phyloP scores from a whole-genome alignment of 1,140 invertebrate species.

The Monomorium pharaonis region DNA sequence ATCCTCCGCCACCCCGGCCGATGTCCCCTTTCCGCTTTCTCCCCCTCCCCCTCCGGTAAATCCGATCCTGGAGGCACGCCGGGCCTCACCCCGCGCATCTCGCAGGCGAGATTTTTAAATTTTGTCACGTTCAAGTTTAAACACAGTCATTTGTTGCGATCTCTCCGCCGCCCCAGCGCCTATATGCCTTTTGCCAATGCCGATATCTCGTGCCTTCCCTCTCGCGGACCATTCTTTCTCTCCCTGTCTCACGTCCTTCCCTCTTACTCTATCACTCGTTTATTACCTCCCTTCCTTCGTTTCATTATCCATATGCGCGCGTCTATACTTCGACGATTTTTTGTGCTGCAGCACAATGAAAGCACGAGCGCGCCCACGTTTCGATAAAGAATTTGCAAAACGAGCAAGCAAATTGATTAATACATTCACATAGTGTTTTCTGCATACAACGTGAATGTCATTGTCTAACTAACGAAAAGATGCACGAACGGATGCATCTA shows the following conservation, averaged over 20 bases:
- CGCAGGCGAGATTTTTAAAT: conserved; percentile 82
- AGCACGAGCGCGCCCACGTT: conserved; percentile 47
- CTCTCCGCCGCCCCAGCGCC: conserved; percentile 74
- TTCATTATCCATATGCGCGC: conserved; percentile 40
- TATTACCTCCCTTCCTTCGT: conserved; percentile 48
- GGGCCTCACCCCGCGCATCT: conserved; percentile 44
- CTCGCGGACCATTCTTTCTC: conserved; percentile 51
- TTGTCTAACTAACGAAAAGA: background rate
- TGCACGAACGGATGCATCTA: too few species aligned
- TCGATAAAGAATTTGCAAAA: conserved; percentile 40
- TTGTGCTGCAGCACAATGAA: conserved; percentile 39
- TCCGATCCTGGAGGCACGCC: conserved; percentile 49
- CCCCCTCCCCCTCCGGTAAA: conserved; percentile 7
- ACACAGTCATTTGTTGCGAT: conserved; percentile 85
- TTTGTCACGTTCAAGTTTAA: conserved; percentile 86
- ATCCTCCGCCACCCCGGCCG: conserved; percentile 42
- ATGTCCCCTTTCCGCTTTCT: conserved; percentile 45
- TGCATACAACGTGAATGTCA: background rate
- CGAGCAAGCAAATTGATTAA: conserved; percentile 27
- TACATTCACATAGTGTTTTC: background rate
- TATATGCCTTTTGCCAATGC: conserved; percentile 79
- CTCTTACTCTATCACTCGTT: conserved; percentile 39
- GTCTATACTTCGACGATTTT: conserved; percentile 21
- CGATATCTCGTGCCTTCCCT: conserved; percentile 72
- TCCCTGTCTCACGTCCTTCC: conserved; percentile 9